phyloP scores from a whole-genome alignment of 2,113 vertebrate genomes.

The Gymnogyps californianus region DNA sequence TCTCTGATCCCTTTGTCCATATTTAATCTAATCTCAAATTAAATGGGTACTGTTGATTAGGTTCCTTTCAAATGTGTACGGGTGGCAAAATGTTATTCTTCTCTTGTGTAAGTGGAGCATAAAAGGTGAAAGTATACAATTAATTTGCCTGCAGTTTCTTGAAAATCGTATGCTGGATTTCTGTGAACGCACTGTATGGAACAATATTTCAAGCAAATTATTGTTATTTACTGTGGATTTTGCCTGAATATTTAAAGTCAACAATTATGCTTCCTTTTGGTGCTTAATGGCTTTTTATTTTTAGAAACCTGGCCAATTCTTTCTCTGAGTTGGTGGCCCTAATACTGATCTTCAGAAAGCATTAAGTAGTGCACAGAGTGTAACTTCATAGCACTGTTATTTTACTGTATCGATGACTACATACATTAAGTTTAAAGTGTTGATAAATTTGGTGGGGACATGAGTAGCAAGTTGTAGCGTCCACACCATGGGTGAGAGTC shows the following conservation, averaged over 20 bases:
- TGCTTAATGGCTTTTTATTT: constrained; percentile 72
- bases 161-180: constrained; percentile 78
- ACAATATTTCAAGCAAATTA: constrained; percentile 75
- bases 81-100: constrained; percentile 68
- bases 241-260: constrained; percentile 73
- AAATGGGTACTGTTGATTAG: constrained; percentile 75
- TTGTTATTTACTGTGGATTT: constrained; percentile 79
- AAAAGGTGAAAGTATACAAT: constrained; percentile 77
- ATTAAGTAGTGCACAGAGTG: neutral
- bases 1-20: constrained; percentile 53
- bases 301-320: constrained; percentile 70
- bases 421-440: neutral
- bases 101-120: constrained; percentile 50
- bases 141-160: constrained; percentile 75
- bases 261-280: constrained; percentile 72
- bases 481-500: neutral
- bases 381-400: neutral
- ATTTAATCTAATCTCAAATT: constrained; percentile 73
- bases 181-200: constrained; percentile 63
- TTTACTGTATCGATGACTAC: neutral
- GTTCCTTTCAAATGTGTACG: constrained; percentile 58
- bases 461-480: neutral
- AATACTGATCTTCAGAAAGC: constrained; percentile 18
- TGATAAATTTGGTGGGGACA: neutral
- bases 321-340: constrained; percentile 16